Evolutionary conservation across 2,797 vertebrate genomes (phyloP).

Genomic region (Meriones psammophilus): DNA sequence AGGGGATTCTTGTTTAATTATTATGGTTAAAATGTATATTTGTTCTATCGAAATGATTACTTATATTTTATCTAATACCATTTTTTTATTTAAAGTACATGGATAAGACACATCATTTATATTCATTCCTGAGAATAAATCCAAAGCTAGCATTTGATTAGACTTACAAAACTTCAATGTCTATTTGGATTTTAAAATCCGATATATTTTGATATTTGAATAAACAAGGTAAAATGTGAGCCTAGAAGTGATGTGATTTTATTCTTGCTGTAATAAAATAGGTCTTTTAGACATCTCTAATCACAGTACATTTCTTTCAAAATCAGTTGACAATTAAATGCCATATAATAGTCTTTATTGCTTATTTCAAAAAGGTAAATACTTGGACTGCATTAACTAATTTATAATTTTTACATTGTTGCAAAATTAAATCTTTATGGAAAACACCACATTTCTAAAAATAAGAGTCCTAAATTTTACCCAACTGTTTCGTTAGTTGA

Average conservation of each 20-base stretch:
- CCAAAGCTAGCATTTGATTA: background rate
- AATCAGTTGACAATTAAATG: background rate
- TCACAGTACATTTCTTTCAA: background rate
- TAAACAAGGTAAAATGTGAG: background rate
- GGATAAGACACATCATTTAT: background rate
- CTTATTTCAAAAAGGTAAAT: background rate
- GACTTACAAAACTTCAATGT: background rate
- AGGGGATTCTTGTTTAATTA: background rate
- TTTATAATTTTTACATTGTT: background rate
- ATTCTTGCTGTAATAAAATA: background rate
- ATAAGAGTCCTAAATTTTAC: background rate
- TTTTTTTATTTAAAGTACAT: background rate
- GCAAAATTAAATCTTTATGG: background rate
- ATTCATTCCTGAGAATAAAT: background rate
- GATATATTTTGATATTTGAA: conserved; percentile 38
- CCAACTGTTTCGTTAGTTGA: background rate
- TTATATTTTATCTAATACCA: background rate
- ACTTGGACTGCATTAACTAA: background rate
- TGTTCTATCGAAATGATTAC: background rate
- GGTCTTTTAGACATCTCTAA: background rate
- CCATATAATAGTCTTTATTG: background rate
- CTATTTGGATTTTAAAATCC: background rate
- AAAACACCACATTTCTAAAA: background rate
- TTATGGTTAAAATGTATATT: background rate
- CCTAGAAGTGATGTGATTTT: background rate